Percentiles rank a stretch among this genome's conserved stretches.
Conservation (phyloP, 53 echinoderm and acorn worm species). For the Temnopleurus reevesii region DNA sequence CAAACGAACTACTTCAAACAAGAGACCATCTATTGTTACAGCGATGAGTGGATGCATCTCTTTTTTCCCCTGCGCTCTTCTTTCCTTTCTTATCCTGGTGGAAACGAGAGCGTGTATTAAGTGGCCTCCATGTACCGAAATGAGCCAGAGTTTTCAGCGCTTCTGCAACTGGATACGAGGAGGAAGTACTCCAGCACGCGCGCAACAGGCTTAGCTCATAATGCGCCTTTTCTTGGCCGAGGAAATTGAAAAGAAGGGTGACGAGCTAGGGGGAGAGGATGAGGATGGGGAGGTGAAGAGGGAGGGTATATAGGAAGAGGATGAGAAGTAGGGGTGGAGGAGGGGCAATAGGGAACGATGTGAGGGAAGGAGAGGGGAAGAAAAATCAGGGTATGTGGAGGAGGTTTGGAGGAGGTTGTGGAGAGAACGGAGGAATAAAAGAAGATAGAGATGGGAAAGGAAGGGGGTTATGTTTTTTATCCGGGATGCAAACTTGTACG, state of each 20-base stretch:
- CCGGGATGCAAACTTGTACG: no score
- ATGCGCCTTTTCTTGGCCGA: conserved; percentile 8
- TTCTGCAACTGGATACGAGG: conserved; percentile 28
- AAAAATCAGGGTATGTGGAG: background rate
- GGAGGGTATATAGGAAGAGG: background rate
- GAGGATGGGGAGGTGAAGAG: background rate
- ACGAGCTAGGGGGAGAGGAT: background rate
- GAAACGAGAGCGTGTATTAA: conserved; percentile 51
- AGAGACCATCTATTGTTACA: conserved; percentile 53
- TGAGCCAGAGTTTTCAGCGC: conserved; percentile 29
- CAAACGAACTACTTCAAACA: conserved; percentile 56
- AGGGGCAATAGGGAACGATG: background rate
- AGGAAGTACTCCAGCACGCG: conserved; percentile 37
- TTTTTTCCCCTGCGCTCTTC: background rate
- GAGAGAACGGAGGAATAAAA: background rate
- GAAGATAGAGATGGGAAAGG: no score
- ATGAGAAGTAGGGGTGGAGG: background rate
- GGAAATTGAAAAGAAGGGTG: conserved; percentile 45
- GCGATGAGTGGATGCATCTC: conserved; percentile 36
- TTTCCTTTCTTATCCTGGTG: background rate
- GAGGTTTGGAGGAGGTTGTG: no score
- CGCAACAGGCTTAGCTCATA: conserved; percentile 59
- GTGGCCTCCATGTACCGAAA: conserved; percentile 30
- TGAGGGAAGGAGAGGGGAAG: background rate
- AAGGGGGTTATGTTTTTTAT: no score